These are phyloP conservation scores for Muntiacus reevesi DNA, from an alignment of 2,113 vertebrate genomes.

Conservation along the genomic window DNA sequence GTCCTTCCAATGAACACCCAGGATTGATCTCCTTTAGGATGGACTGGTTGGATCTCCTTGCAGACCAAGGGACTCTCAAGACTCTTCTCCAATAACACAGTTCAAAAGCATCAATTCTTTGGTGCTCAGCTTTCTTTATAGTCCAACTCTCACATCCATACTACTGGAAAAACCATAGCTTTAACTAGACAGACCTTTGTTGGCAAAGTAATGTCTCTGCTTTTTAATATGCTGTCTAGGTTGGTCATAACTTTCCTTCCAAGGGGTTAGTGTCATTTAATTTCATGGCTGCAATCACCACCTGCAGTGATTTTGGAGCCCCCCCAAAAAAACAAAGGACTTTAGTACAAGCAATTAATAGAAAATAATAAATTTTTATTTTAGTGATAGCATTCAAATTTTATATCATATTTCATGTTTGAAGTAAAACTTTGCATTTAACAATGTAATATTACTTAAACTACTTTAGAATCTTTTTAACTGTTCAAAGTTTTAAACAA, in stretches of 20 bases:
- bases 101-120: neutral
- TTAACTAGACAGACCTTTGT: neutral
- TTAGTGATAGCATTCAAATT: neutral
- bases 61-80: neutral
- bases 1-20: neutral
- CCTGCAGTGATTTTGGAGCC: neutral
- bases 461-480: neutral
- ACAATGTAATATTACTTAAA: neutral
- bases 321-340: neutral
- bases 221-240: neutral
- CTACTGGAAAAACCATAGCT: neutral
- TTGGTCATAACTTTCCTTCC: neutral
- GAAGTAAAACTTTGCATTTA: neutral
- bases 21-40: no score
- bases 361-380: neutral
- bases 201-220: neutral
- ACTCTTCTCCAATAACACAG: neutral
- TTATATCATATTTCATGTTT: neutral
- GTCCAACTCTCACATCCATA: neutral
- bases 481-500: neutral
- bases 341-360: neutral
- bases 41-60: neutral
- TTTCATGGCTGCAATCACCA: neutral
- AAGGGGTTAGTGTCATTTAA: neutral
- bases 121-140: accelerated